Evolutionary conservation across 2,888 invertebrate genomes (phyloP), one percentile per base, ranked within the genome.

Genomic region (Pristionchus entomophagus): DNA sequence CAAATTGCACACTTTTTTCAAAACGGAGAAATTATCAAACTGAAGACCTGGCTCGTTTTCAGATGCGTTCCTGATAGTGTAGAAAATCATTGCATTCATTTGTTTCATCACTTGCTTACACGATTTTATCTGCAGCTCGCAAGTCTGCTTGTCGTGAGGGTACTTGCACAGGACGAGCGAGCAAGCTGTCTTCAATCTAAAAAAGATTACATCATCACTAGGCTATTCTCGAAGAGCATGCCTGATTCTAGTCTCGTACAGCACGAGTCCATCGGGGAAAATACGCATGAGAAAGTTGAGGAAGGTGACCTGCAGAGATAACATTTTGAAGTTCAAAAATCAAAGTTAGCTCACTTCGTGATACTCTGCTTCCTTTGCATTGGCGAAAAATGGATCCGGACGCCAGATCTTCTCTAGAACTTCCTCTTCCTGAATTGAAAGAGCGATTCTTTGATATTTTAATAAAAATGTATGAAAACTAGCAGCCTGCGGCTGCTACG

Each of bases 341-440:
- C 17, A 81, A n/a, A 6, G 6, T 69, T 35, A 4, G 17, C 6
- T 29, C 32, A 26, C 35, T 29, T 93, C 93, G 86, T 93, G 93
- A 86, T 92, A 93, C 65, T 92, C 92, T 14, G 93, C 93, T 85
- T 93, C 92, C 86, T 93, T 93, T 2, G 93, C 93, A 78, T 93
- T 93, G 0, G 92, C 92, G 73, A 93, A 93, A 87, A 93, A 93
- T 26, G 91, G 90, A 87, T 91, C 91, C 1, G 91, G 91, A 35
- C 91, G 86, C 93, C 93, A 93, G 22, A 93, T 91, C 82, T 92
- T 91, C 84, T 93, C 92, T 73, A 93, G 85, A 86, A 93, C 87
- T 62, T 90, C 89, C 32, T 90, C 90, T 83, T 90, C 90, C 87
- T 88, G 53, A 86, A 83, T 56, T 53, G 12, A 0, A 32, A 22